Evolutionary conservation across 2,113 vertebrate species (phyloP).

Genomic region (Chaenocephalus aceratus): DNA sequence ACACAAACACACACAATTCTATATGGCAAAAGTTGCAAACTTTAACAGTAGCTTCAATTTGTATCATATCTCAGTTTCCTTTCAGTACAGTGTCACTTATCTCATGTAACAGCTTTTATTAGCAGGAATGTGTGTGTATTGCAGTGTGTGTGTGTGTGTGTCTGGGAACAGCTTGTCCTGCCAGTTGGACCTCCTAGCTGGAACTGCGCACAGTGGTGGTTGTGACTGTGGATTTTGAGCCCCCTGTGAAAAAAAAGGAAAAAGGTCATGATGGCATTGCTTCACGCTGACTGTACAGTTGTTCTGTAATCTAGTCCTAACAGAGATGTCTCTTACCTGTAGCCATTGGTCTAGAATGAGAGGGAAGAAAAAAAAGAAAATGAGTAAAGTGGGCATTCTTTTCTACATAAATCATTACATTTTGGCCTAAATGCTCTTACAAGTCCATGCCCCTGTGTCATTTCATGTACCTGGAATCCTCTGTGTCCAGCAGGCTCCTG

Average conservation of each 20-base stretch:
- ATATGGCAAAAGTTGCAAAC: not conserved
- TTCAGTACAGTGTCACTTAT: conserved; percentile 44
- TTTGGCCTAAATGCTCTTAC: not conserved
- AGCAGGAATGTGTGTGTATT: conserved; percentile 5
- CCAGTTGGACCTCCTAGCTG: conserved; percentile 61
- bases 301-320: not conserved
- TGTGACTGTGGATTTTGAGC: conserved; percentile 68
- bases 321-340: conserved; percentile 55
- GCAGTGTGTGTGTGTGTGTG: conserved; percentile 31
- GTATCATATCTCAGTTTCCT: not conserved
- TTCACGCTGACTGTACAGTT: not conserved
- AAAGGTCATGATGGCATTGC: not conserved
- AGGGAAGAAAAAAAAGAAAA: conserved; percentile 6
- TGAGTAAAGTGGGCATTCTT: conserved; percentile 3
- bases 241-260: conserved; percentile 65
- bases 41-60: conserved; percentile 30
- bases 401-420: not conserved
- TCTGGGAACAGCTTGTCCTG: conserved; percentile 70
- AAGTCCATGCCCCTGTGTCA: not conserved
- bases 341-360: conserved; percentile 57
- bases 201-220: conserved; percentile 72
- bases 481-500: conserved; percentile 84
- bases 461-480: conserved; percentile 79
- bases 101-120: conserved; percentile 56
- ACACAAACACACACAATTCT: conserved; percentile 17